Evolutionary conservation across 2,888 invertebrate species (phyloP).

Genomic region (Drosophila suboccidentalis): DNA sequence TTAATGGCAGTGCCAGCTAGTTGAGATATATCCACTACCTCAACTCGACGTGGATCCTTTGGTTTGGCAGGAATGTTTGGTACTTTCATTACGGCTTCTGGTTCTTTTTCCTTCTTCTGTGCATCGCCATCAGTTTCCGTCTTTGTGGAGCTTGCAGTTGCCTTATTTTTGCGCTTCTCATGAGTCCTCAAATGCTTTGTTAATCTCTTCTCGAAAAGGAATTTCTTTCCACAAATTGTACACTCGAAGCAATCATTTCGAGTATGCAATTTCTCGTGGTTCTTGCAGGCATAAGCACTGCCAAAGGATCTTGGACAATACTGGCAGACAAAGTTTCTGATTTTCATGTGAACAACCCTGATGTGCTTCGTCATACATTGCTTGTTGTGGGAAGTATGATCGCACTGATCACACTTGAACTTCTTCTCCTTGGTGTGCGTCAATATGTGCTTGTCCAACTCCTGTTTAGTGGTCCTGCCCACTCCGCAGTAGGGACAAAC

Average conservation of each 20-base stretch:
- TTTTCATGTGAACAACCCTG: constrained; percentile 82
- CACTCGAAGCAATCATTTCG: constrained; percentile 83
- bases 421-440: constrained; percentile 84
- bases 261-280: constrained; percentile 81
- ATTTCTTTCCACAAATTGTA: constrained; percentile 81
- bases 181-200: constrained; percentile 82
- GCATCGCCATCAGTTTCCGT: background rate
- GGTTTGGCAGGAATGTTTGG: background rate
- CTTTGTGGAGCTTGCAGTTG: constrained; percentile 24
- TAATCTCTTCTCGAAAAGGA: constrained; percentile 80
- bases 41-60: constrained; percentile 45
- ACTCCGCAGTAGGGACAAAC: constrained; percentile 84
- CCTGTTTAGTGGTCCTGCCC: constrained; percentile 83
- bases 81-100: background rate
- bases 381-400: constrained; percentile 80
- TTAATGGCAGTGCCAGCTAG: constrained; percentile 82
- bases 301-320: constrained; percentile 83
- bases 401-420: constrained; percentile 78
- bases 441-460: constrained; percentile 84
- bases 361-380: constrained; percentile 81
- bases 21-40: constrained; percentile 77
- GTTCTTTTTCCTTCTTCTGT: background rate
- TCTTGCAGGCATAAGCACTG: constrained; percentile 81
- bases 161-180: constrained; percentile 74
- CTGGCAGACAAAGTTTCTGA: constrained; percentile 82